phyloP scores from a whole-genome alignment of 2,113 vertebrate genomes.

The Rhea pennata region DNA sequence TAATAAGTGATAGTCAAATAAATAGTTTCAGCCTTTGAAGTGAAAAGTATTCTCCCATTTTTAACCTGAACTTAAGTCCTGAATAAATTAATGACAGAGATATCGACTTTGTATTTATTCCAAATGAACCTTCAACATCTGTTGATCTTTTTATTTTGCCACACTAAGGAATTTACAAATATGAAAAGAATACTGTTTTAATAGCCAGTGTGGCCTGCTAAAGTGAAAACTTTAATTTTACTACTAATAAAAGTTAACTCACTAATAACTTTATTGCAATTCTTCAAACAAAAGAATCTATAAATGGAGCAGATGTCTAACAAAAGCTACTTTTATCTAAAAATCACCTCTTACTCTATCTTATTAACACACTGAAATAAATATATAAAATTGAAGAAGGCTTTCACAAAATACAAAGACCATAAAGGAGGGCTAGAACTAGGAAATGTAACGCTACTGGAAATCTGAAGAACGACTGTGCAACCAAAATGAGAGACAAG shows the following conservation, averaged over 20 bases:
- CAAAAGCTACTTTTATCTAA: background rate
- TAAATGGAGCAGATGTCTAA: background rate
- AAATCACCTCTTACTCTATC: background rate
- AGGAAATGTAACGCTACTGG: background rate
- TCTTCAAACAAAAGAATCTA: background rate
- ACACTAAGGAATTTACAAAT: background rate
- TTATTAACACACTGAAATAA: background rate
- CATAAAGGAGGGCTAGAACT: background rate
- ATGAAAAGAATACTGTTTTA: background rate
- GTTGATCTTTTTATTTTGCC: background rate
- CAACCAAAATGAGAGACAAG: background rate
- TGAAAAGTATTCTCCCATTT: background rate
- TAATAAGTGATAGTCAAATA: background rate
- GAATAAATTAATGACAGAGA: background rate
- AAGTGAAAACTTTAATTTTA: background rate
- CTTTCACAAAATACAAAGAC: background rate
- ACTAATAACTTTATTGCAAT: background rate
- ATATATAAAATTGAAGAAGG: background rate
- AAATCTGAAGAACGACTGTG: background rate
- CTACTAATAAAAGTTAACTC: background rate
- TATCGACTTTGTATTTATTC: background rate
- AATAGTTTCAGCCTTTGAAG: background rate
- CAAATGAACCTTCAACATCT: background rate
- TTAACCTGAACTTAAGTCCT: background rate
- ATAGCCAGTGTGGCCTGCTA: background rate